Base-by-base conservation (phyloP, 2,888 invertebrate species). In the Campoplex nolae region DNA sequence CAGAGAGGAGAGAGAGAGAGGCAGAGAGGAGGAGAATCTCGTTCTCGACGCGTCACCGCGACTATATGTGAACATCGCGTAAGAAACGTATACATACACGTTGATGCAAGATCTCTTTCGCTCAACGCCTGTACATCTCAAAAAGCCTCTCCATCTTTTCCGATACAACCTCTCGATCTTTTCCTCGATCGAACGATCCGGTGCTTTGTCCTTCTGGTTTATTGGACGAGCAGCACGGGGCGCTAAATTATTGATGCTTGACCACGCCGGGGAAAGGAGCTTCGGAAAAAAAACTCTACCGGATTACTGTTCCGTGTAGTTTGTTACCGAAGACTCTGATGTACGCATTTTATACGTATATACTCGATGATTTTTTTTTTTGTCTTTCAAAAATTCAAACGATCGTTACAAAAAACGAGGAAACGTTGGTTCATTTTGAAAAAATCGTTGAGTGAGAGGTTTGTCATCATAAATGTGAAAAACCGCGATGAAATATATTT, bases 161-260 rank as follows among this genome's bases (percentile, higher is more conserved):
- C 56, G 54, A 65, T 83, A 18, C 74, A 58, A 28, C 65, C 58
- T 73, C 68, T 76, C 42, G 78, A 79, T 83, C 62, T 83, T 77
- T 65, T 4, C 68, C 71, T 86, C 77, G 77, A 85, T 73, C 48
- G 28, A 45, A 3, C 48, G 38, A 56, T 71, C 51, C 81, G 68
- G 75, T 38, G 78, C 84, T 85, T 83, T 77, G 78, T 87, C 76
- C 78, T 74, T 88, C 87, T 79, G 88, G 89, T 58, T 91, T 92
- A 92, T 92, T 89, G 90, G 89, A 89, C 88, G 90, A 89, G 89
- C 58, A 70, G 89, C 56, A 65, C 83, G 86, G 90, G 92, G 92
- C 89, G 92, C 91, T 93, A 93, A 93, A 92, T 93, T 93, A 93
- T 92, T 91, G 92, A 91, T 91, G 91, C 89, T 86, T 83, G 88